Evolutionary conservation across 1,140 invertebrate genomes (phyloP).

Genomic region (Sminthurides bifidus): DNA sequence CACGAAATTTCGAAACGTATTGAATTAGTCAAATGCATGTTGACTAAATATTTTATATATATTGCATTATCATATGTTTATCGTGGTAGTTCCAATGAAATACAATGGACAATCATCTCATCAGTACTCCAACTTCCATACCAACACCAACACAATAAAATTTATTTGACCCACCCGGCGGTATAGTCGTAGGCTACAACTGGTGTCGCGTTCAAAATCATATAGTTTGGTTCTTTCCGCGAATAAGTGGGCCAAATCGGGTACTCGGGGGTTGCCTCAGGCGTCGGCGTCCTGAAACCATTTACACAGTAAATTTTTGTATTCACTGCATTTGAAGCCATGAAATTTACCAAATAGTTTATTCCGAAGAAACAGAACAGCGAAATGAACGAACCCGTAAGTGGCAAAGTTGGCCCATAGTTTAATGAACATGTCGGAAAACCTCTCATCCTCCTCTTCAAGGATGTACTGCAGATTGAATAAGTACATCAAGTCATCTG

Average conservation of each 20-base stretch:
- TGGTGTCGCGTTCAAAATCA: background rate
- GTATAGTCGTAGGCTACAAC: background rate
- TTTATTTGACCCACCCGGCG: background rate
- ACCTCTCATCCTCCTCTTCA: background rate
- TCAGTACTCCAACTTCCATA: too few species aligned
- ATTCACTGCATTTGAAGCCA: too few species aligned
- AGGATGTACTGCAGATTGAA: conserved; percentile 7
- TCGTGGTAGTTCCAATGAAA: too few species aligned
- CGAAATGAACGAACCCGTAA: background rate
- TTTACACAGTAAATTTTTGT: background rate
- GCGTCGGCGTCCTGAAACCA: conserved; percentile 4
- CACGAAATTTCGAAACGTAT: too few species aligned
- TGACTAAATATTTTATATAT: too few species aligned
- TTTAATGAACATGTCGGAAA: conserved; percentile 1
- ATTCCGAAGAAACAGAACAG: background rate
- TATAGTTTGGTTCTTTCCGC: background rate
- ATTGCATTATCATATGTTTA: too few species aligned
- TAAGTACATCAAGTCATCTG: conserved; percentile 7
- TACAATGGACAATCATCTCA: too few species aligned
- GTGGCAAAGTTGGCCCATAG: conserved; percentile 17
- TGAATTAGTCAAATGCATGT: too few species aligned
- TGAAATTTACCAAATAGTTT: background rate
- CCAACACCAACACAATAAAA: too few species aligned
- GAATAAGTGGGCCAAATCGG: conserved; percentile 5
- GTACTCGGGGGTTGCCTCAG: background rate